A percentile compares a stretch with the other conserved stretches of the same genome.
These are phyloP conservation scores for Agrilus planipennis DNA, from an alignment of 1,140 invertebrate genomes.

Conservation along the genomic window DNA sequence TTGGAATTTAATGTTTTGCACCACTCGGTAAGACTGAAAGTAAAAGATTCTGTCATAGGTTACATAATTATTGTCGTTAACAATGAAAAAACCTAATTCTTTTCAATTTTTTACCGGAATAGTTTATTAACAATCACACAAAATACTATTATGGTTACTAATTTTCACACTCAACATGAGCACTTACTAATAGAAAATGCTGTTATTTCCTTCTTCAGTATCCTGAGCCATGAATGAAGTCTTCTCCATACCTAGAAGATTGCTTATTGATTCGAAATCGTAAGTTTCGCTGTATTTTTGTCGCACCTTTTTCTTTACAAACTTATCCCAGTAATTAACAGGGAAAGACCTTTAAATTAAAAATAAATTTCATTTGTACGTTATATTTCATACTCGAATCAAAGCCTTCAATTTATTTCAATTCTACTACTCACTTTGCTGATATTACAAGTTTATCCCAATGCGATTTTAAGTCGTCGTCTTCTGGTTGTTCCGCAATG, in stretches of 20 bases:
- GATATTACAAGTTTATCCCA: slow-evolving; percentile 98
- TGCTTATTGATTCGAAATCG: slow-evolving; percentile 93
- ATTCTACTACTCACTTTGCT: slow-evolving; percentile 59
- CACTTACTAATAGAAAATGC: slow-evolving; percentile 61
- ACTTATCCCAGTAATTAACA: slow-evolving; percentile 99
- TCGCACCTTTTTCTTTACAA: slow-evolving; percentile 97
- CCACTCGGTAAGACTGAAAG: no score
- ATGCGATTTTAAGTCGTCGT: slow-evolving; percentile 90
- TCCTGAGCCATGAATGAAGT: slow-evolving; percentile 74
- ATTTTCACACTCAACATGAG: no score
- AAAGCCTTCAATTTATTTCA: slow-evolving; percentile 10
- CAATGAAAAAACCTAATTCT: slow-evolving; percentile 8
- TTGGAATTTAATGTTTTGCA: no score
- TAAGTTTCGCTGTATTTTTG: slow-evolving; percentile 96
- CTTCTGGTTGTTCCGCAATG: slow-evolving; percentile 90
- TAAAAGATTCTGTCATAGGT: no score
- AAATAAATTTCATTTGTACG: no score
- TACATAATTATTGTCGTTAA: background rate
- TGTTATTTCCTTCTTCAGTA: slow-evolving; percentile 53
- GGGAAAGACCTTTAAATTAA: slow-evolving; percentile 75
- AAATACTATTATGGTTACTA: no score
- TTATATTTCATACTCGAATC: no score
- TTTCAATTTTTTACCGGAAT: no score
- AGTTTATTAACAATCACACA: no score
- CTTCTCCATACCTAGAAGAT: slow-evolving; percentile 88